Conservation (phyloP, 2,797 vertebrate genomes). For the Austrolebias charrua region DNA sequence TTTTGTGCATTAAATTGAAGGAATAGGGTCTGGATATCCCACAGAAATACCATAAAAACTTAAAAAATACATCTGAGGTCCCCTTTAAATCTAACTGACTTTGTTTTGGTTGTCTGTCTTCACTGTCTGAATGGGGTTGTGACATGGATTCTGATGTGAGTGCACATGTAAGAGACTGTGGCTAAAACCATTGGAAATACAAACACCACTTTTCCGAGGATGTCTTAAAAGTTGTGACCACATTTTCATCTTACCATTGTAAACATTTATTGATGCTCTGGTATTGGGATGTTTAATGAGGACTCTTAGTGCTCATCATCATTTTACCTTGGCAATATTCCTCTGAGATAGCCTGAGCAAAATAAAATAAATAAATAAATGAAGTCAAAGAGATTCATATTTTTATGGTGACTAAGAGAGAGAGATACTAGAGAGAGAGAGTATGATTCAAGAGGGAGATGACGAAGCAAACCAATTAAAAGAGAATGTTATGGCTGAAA, state of each 20-base stretch:
- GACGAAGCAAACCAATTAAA: slow-evolving; percentile 43
- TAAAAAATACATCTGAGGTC: too few relatives aligned
- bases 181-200: slow-evolving; percentile 23
- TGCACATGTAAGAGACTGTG: slow-evolving; percentile 48
- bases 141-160: slow-evolving; percentile 55
- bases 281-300: slow-evolving; percentile 55
- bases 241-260: slow-evolving; percentile 42
- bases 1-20: too few relatives aligned
- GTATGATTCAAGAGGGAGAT: slow-evolving; percentile 49
- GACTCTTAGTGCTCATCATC: slow-evolving; percentile 54
- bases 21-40: too few relatives aligned
- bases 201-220: slow-evolving; percentile 33
- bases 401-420: slow-evolving; percentile 48
- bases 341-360: slow-evolving; percentile 49
- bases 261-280: slow-evolving; percentile 41
- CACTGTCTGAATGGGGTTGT: slow-evolving; percentile 46
- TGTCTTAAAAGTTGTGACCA: slow-evolving; percentile 11
- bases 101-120: slow-evolving; percentile 60
- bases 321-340: slow-evolving; percentile 60
- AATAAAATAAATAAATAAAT: slow-evolving; percentile 50
- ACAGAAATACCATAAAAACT: too few relatives aligned
- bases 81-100: slow-evolving; percentile 63
- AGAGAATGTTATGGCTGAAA: slow-evolving; percentile 51
- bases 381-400: slow-evolving; percentile 30
- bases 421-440: slow-evolving; percentile 31